Percentiles rank a stretch among this genome's conserved stretches.
These are phyloP conservation scores for Saguinus midas DNA, from an alignment of 2,113 vertebrate species.

Conservation along the genomic window DNA sequence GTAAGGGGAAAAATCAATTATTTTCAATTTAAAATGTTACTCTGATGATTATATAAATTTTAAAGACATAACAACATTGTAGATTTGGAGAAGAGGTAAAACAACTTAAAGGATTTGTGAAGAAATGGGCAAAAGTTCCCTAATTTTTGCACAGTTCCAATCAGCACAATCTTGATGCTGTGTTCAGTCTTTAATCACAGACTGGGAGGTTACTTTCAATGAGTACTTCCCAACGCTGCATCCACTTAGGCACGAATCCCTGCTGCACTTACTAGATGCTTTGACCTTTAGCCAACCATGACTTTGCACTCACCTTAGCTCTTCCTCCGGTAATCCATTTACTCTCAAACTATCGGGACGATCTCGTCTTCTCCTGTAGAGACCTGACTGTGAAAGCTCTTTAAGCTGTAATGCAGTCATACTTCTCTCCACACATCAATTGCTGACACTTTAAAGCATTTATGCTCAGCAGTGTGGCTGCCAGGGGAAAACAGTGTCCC, in stretches of 20 bases:
- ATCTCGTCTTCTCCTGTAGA: constrained; percentile 94
- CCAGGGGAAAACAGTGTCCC: constrained; percentile 70
- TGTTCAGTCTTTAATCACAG: background rate
- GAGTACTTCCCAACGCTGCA: background rate
- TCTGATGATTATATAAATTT: background rate
- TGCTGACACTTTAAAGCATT: background rate
- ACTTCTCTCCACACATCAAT: constrained; percentile 71
- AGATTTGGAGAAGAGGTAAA: background rate
- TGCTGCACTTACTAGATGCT: background rate
- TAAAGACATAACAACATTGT: background rate
- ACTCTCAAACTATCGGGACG: constrained; percentile 90
- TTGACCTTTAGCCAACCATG: background rate
- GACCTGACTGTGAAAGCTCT: constrained; percentile 93
- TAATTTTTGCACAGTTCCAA: background rate
- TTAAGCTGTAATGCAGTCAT: constrained; percentile 94
- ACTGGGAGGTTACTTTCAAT: background rate
- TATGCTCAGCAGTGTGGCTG: constrained; percentile 47
- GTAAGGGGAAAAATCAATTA: background rate
- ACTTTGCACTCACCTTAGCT: constrained; percentile 87
- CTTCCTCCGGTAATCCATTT: constrained; percentile 81
- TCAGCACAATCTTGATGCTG: background rate
- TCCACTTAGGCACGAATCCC: background rate
- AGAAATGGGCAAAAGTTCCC: background rate
- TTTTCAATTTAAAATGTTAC: background rate
- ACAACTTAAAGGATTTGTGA: background rate